Evolutionary conservation across 2,113 vertebrate species (phyloP).

Genomic region (Podilymbus podiceps): DNA sequence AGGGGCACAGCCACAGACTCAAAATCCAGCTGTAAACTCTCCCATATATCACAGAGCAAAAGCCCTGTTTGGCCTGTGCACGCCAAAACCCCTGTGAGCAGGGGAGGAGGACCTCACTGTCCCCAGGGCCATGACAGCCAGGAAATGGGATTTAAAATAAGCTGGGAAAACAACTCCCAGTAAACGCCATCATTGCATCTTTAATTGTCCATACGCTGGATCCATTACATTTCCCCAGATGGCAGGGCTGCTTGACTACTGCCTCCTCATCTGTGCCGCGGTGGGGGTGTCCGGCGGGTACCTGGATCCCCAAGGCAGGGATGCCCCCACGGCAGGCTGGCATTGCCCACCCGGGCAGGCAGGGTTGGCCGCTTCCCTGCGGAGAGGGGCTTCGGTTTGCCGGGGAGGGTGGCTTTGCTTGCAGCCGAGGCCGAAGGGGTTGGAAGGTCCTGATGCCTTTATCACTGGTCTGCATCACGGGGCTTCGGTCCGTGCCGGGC

Average conservation of each 20-base stretch:
- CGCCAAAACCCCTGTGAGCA: rapidly evolving
- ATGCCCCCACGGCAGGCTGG: neutral
- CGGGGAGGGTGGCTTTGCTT: neutral
- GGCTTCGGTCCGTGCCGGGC: neutral
- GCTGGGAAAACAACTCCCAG: neutral
- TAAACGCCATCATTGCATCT: neutral
- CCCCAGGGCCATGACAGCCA: rapidly evolving
- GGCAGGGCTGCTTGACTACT: neutral
- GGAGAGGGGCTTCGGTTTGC: neutral
- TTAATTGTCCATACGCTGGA: conserved; percentile 24
- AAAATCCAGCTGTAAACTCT: neutral
- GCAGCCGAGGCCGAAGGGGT: neutral
- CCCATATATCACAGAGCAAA: neutral
- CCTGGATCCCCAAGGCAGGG: neutral
- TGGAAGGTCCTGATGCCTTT: neutral
- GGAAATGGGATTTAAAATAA: neutral
- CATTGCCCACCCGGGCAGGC: neutral
- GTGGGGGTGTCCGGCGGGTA: rapidly evolving
- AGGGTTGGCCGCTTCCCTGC: neutral
- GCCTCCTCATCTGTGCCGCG: neutral
- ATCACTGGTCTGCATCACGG: rapidly evolving
- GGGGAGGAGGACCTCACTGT: neutral
- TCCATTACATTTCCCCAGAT: conserved; percentile 15
- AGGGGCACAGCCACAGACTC: neutral
- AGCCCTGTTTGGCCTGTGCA: neutral